Evolutionary conservation across 2,113 vertebrate genomes (phyloP).

Genomic region (Silurus meridionalis): DNA sequence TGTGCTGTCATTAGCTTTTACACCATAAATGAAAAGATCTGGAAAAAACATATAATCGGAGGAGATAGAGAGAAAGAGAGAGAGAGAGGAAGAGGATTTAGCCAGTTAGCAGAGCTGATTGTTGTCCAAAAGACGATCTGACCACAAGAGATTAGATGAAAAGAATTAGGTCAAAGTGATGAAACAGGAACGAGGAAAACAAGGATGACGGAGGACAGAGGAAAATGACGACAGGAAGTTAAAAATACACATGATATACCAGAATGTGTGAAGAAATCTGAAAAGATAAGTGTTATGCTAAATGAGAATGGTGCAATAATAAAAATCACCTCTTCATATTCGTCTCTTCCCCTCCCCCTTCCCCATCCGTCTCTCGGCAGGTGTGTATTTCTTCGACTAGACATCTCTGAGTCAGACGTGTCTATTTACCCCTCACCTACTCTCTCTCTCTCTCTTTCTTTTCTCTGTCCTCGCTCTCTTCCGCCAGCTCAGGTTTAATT

Average conservation of each 20-base stretch:
- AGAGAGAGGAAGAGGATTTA: slow-evolving; percentile 69
- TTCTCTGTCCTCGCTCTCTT: slow-evolving; percentile 11
- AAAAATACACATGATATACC: not conserved
- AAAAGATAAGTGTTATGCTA: not conserved
- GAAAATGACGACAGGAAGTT: slow-evolving; percentile 14
- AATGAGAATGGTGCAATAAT: not conserved
- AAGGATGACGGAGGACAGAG: not conserved
- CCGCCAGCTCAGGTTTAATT: slow-evolving; percentile 62
- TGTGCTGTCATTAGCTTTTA: too few relatives aligned
- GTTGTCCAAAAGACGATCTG: slow-evolving; percentile 66
- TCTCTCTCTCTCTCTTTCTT: not conserved
- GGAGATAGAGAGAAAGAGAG: not conserved
- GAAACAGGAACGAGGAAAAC: slow-evolving; percentile 17
- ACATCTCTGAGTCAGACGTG: slow-evolving; percentile 61
- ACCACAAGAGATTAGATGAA: slow-evolving; percentile 69
- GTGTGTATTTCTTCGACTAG: slow-evolving; percentile 61
- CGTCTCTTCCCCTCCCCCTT: not conserved
- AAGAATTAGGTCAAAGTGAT: slow-evolving; percentile 76
- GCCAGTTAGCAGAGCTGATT: slow-evolving; percentile 73
- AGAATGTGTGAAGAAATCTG: not conserved
- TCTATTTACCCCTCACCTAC: slow-evolving; percentile 19
- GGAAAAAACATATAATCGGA: not conserved
- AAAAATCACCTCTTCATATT: not conserved
- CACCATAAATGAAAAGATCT: too few relatives aligned
- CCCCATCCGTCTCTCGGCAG: slow-evolving; percentile 44